Evolutionary conservation across 1,140 invertebrate genomes (phyloP).

Genomic region (Elymnias hypermnestra): DNA sequence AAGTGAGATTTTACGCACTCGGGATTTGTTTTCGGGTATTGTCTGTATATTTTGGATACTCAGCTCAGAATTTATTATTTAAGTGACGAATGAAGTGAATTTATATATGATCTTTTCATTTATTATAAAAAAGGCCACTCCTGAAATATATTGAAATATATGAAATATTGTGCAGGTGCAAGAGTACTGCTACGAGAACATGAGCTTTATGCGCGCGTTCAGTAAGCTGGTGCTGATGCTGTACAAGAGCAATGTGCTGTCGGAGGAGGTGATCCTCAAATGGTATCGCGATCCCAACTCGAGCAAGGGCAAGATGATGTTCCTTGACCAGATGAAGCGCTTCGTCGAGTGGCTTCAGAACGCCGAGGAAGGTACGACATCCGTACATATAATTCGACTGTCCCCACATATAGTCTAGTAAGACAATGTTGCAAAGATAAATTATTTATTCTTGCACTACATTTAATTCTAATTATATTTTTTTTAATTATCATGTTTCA

Average conservation of each 20-base stretch:
- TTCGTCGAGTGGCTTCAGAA: constrained; percentile 98
- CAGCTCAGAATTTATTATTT: neutral
- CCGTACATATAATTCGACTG: constrained; percentile 10
- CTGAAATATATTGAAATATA: too few relatives aligned
- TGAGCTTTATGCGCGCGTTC: constrained; percentile 99
- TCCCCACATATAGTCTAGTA: too few relatives aligned
- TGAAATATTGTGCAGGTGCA: neutral
- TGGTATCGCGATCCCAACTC: constrained; percentile 96
- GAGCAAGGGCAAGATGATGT: constrained; percentile 96
- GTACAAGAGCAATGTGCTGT: constrained; percentile 96
- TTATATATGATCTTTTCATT: too few relatives aligned
- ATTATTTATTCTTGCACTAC: too few relatives aligned
- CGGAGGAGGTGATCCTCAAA: constrained; percentile 93
- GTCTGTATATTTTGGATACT: too few relatives aligned
- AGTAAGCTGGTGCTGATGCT: constrained; percentile 97
- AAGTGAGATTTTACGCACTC: too few relatives aligned
- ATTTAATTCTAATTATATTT: too few relatives aligned
- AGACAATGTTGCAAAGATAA: too few relatives aligned
- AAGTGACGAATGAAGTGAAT: too few relatives aligned
- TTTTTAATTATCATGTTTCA: too few relatives aligned
- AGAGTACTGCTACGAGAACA: constrained; percentile 96
- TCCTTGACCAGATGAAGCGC: constrained; percentile 97
- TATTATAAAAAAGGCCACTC: too few relatives aligned
- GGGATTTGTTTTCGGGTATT: too few relatives aligned
- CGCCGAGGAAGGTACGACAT: constrained; percentile 90